Percentiles rank a stretch among this genome's conserved stretches.
These are phyloP conservation scores for Linnaemya tessellans DNA, from an alignment of 2,888 invertebrate species.

Conservation along the genomic window DNA sequence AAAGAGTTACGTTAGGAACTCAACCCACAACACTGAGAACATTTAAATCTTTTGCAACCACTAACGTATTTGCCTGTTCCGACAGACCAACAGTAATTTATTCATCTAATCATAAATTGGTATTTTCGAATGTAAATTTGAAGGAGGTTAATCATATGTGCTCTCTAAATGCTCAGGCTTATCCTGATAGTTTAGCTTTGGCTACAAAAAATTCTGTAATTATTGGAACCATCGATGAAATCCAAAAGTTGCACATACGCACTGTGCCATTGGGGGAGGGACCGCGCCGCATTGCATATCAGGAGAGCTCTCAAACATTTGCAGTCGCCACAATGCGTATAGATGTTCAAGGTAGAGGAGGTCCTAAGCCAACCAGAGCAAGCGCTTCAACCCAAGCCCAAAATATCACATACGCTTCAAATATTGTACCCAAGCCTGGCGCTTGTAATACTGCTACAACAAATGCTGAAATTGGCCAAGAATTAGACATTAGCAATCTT, in stretches of 20 bases:
- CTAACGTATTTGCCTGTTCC: conserved; percentile 99
- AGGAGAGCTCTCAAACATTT: conserved; percentile 96
- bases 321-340: conserved; percentile 95
- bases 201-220: conserved; percentile 85
- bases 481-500: conserved; percentile 95
- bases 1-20: conserved; percentile 98
- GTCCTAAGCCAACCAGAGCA: conserved; percentile 86
- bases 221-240: conserved; percentile 99
- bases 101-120: conserved; percentile 98
- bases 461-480: conserved; percentile 87
- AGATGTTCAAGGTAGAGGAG: conserved; percentile 92
- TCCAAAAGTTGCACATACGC: conserved; percentile 98
- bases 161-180: conserved; percentile 96
- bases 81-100: conserved; percentile 99
- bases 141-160: conserved; percentile 99
- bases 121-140: conserved; percentile 98
- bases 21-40: conserved; percentile 97
- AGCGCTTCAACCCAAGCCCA: conserved; percentile 92
- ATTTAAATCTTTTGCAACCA: conserved; percentile 94
- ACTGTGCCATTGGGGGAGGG: conserved; percentile 98
- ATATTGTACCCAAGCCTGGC: conserved; percentile 84
- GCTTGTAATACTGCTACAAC: conserved; percentile 82
- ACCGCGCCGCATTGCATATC: conserved; percentile 96
- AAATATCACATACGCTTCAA: conserved; percentile 86
- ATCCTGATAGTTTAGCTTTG: conserved; percentile 90